Conservation (phyloP, 2,888 invertebrate species). For the Lacanobia oleracea region DNA sequence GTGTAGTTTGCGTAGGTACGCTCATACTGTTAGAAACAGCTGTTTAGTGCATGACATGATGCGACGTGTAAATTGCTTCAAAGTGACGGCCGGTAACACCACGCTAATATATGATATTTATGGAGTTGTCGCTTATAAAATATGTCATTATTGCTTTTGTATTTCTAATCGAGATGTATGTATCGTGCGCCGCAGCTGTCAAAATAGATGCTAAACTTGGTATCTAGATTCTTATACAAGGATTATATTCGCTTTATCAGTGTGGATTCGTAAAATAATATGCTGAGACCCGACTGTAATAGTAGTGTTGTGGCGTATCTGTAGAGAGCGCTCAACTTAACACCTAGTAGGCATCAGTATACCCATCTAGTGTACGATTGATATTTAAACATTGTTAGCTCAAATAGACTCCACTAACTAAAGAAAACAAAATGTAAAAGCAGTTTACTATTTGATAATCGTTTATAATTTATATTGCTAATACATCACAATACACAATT, state of each 20-base stretch:
- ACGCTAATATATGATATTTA: constrained; percentile 60
- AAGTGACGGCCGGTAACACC: constrained; percentile 57
- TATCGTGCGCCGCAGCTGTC: constrained; percentile 65
- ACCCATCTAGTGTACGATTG: constrained; percentile 15
- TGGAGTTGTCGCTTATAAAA: constrained; percentile 61
- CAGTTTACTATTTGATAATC: constrained; percentile 41
- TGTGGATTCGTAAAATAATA: constrained; percentile 81
- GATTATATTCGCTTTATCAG: constrained; percentile 81
- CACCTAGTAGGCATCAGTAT: constrained; percentile 15
- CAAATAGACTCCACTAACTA: constrained; percentile 5
- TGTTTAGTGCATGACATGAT: constrained; percentile 77
- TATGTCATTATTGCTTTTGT: constrained; percentile 71
- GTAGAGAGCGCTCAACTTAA: constrained; percentile 65
- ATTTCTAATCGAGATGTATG: constrained; percentile 68
- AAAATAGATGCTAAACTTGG: constrained; percentile 65
- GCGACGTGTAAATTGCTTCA: constrained; percentile 72
- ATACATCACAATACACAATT: constrained; percentile 65
- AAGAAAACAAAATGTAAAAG: constrained; percentile 16
- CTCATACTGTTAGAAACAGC: constrained; percentile 83
- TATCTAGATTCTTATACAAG: constrained; percentile 68
- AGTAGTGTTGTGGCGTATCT: constrained; percentile 62
- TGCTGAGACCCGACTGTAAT: constrained; percentile 78
- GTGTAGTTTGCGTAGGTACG: constrained; percentile 73
- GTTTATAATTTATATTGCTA: constrained; percentile 47
- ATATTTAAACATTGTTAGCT: constrained; percentile 29